A percentile compares a stretch with the other conserved stretches of the same genome.
Evolutionary conservation across 2,888 invertebrate species (phyloP).

Genomic region (Drosophila mulleri): DNA sequence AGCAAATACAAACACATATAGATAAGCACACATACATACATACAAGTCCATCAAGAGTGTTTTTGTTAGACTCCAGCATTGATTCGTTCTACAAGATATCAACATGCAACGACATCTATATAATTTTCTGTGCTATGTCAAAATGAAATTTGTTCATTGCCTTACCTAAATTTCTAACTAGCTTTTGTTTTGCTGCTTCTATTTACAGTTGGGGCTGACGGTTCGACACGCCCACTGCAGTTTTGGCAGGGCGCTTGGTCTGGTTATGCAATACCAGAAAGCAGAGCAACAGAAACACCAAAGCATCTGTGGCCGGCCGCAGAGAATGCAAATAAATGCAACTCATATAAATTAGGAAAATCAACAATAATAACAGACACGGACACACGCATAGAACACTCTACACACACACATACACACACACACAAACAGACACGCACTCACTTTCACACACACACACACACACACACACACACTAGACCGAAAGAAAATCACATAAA

Average conservation of each 20-base stretch:
- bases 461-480: constrained; percentile 15
- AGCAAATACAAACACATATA: not conserved
- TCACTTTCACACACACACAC: constrained; percentile 9
- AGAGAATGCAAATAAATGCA: constrained; percentile 63
- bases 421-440: constrained; percentile 13
- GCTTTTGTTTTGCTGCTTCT: constrained; percentile 17
- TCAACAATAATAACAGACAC: constrained; percentile 47
- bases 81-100: not conserved
- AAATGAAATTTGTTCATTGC: not conserved
- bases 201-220: constrained; percentile 30
- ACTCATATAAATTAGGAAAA: constrained; percentile 61
- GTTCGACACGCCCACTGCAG: constrained; percentile 25
- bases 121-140: not conserved
- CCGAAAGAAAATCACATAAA: constrained; percentile 67
- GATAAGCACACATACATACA: not conserved
- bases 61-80: not conserved
- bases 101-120: not conserved
- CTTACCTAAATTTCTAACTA: constrained; percentile 14
- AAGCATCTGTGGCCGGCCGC: constrained; percentile 50
- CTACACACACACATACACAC: constrained; percentile 5
- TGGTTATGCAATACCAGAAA: constrained; percentile 43
- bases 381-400: constrained; percentile 5
- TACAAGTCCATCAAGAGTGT: not conserved
- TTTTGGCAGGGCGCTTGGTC: not conserved
- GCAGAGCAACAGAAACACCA: constrained; percentile 12